Evolutionary conservation across 2,888 invertebrate species (phyloP), one percentile per base, ranked within the genome.

Genomic region (Aricia artaxerxes): DNA sequence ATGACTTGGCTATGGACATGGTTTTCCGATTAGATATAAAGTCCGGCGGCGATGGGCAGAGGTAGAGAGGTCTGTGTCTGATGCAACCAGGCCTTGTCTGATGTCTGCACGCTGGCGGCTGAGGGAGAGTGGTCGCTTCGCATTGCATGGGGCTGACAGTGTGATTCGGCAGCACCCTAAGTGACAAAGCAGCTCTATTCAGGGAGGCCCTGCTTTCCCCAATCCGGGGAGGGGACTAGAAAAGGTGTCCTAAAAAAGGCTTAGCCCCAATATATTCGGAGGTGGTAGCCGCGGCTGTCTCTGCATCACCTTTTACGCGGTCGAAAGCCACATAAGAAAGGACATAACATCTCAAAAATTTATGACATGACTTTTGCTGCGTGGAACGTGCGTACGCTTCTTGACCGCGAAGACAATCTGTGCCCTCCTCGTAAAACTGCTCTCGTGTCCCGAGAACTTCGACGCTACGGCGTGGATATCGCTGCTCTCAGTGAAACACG

Each of bases 231-330:
- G 79, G 82, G 82, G 80, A 76, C 24, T 82, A 83, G 83, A 84
- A 84, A 84, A 83, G 83, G 82, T 82, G 82, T 83, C 64, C 82
- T 83, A 73, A 83, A 83, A 83, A 81, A 80, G 73, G 82, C 79
- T 83, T 73, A 69, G 61, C 80, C 80, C 79, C 40, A 79, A 78
- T 44, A 6, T 16, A 31, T 4, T n/a, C 61, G 77, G 24, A 13
- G 81, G 80, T 80, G 78, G 81, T 79, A 80, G 79, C 81, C 81
- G 38, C 81, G 80, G 82, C 80, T 80, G 80, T 79, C 80, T 75
- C n/a, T 13, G 81, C 80, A 79, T 80, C 80, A 13, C 13, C 13
- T 44, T 31, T 24, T 1, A 49, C 78, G 80, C 57, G 80, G 81
- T 79, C 80, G 78, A 78, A 61, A 49, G 31, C 1, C 49, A 44